Base-by-base conservation (phyloP, 2,113 vertebrate species). In the Nycticryphes semicollaris region DNA sequence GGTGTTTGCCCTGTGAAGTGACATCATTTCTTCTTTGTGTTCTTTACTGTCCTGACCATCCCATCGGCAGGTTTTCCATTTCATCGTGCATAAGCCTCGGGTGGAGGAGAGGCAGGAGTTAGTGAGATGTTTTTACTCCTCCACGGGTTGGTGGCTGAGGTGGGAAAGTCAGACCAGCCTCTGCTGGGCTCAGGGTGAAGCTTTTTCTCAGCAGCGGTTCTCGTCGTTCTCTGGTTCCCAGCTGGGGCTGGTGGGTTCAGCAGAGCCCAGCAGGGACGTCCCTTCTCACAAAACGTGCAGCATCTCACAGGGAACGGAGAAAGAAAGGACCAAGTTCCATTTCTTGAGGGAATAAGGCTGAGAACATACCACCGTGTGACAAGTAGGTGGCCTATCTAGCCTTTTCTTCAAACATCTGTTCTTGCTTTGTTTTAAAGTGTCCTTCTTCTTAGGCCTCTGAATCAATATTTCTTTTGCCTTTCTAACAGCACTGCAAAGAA, bases 391-490 rank as follows among this genome's bases (percentile, higher is more conserved):
- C 37, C 41, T 79, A 0, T 84, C 47, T 41, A 76, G 53, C 64
- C 67, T 91, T 91, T 73, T 60, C 62, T 68, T 84, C 28, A 90
- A 41, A 59, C 1, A 2, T 72, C 53, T 19, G 3, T 47, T 85
- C 25, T 62, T 69, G 43, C 64, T 90, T 89, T 93, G 27, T 51
- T 95, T 87, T 87, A 17, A 95, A 96, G 90, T 92, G 92, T 86
- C 88, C 87, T 93, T 95, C 35, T 30, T 28, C 67, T 60, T 73
- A 83, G 72, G 67, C 62, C 80, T 89, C 84, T 70, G 43, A 84
- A 90, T 57, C n/a, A 22, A 16, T 10, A 1, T 78, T 93, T 87
- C 11, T 75, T 94, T 68, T 72, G 91, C 76, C 88, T 93, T 94
- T 77, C 23, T 30, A 62, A 63, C 54, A 84, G 68, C 64, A 59